Base-by-base conservation (phyloP, 1,140 invertebrate species). In the Zophobas atratus region DNA sequence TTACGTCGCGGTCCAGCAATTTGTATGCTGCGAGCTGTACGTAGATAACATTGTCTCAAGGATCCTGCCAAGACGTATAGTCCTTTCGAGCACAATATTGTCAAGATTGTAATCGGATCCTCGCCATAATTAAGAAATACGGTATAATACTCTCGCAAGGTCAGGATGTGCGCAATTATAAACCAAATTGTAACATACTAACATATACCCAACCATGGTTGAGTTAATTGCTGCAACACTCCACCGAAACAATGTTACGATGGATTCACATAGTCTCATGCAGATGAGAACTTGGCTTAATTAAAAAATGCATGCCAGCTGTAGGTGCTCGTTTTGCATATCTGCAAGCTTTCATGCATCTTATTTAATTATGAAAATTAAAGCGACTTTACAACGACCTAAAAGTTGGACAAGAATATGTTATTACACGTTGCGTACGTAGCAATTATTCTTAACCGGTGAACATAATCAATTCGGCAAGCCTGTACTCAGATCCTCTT, bases 11-110 rank as follows among this genome's bases (percentile, higher is more conserved):
- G 57, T 76, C 57, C 56, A 60, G 56, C 75, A 76, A 76, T 76
- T 76, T 76, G 75, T 76, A 67, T 67, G 75, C 60, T 76, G 36
- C 32, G 41, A 48, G 43, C 75, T 36, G 60, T 67, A 43, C 39
- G 8, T n/a, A 76, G 75, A 76, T 76, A 76, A 76, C 60, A 76
- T 76, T 76, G 75, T 76, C 75, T 76, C 60, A 67, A 67, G 60
- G 60, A 67, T 67, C 60, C 75, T 76, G 46, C 73, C 63, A 46
- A 48, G 75, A 76, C 46, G 57, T 76, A 43, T 67, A 32, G 39
- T 67, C 60, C 60, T 67, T 67, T 43, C 38, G 38, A 67, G 60
- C 39, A 67, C 60, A 67, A 67, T 67, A 67, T 67, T 67, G 60
- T 67, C 39, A 43, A 67, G 60, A 67, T 67, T 67, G 60, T 67